phyloP scores from a whole-genome alignment of 2,113 vertebrate species.

The Zeus faber region DNA sequence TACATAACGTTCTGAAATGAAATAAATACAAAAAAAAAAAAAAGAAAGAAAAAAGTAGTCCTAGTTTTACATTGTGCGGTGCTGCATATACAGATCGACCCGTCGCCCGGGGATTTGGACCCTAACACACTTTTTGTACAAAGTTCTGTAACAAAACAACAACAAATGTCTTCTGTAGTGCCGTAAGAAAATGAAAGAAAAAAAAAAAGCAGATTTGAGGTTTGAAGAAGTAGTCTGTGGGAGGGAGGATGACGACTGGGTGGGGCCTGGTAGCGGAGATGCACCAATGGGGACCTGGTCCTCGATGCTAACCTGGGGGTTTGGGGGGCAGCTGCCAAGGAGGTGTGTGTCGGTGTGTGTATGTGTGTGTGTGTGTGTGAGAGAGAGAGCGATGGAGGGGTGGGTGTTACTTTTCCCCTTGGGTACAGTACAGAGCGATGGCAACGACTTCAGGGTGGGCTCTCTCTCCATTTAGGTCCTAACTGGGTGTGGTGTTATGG shows the following conservation, averaged over 20 bases:
- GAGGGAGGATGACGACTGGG: conserved; percentile 2
- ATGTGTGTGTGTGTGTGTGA: background rate
- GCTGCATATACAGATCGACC: conserved; percentile 56
- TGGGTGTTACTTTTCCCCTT: conserved; percentile 22
- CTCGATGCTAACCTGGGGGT: conserved; percentile 45
- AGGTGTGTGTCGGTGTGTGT: conserved; percentile 54
- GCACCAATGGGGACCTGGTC: conserved; percentile 42
- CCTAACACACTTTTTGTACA: conserved; percentile 28
- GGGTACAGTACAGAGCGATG: conserved; percentile 23
- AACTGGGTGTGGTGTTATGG: conserved; percentile 6
- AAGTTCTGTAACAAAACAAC: background rate
- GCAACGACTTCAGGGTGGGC: conserved; percentile 4
- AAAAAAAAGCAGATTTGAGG: conserved; percentile 33
- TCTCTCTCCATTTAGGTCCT: conserved; percentile 17
- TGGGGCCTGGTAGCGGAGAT: conserved; percentile 16
- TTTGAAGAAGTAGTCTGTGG: too few species aligned
- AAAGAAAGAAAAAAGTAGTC: conserved; percentile 48
- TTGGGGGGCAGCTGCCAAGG: conserved; percentile 66
- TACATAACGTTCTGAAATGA: conserved; percentile 54
- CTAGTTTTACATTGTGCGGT: conserved; percentile 65
- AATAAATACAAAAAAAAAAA: conserved; percentile 38
- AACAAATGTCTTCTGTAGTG: background rate
- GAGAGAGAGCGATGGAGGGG: background rate
- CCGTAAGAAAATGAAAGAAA: conserved; percentile 5
- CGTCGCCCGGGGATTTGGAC: conserved; percentile 26